Percentiles rank a stretch among this genome's conserved stretches.
phyloP scores from a whole-genome alignment of 2,797 vertebrate genomes.

The Characodon lateralis region DNA sequence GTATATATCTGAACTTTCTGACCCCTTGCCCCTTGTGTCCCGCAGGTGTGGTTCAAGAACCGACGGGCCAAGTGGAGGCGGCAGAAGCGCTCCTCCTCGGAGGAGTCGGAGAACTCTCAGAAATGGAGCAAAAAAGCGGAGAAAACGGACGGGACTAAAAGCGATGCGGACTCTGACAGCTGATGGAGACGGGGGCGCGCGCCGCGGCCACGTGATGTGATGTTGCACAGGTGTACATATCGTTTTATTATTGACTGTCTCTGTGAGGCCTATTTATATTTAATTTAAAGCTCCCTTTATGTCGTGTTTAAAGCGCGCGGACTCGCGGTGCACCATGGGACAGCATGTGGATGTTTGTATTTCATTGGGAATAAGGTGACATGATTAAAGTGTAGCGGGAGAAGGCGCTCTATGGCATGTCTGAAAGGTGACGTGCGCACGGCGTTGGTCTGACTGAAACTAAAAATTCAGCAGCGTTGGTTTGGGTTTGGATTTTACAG shows the following conservation, averaged over 20 bases:
- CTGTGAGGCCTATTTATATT: slow-evolving; percentile 25
- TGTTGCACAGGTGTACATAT: slow-evolving; percentile 88
- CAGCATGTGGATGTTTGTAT: slow-evolving; percentile 54
- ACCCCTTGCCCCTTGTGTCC: slow-evolving; percentile 6
- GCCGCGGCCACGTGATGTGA: slow-evolving; percentile 37
- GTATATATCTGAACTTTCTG: neutral
- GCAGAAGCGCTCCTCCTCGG: slow-evolving; percentile 95
- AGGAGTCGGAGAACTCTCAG: slow-evolving; percentile 93
- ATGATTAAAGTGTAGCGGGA: neutral
- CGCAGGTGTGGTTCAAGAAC: slow-evolving; percentile 99
- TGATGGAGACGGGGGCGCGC: slow-evolving; percentile 50
- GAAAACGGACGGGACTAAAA: slow-evolving; percentile 89
- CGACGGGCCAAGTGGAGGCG: slow-evolving; percentile 97
- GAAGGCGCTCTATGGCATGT: neutral
- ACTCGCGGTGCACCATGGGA: slow-evolving; percentile 9
- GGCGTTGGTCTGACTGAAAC: neutral
- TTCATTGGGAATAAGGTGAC: neutral
- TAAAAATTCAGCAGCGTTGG: neutral
- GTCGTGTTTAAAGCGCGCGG: neutral
- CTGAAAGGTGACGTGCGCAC: neutral
- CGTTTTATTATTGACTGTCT: slow-evolving; percentile 70
- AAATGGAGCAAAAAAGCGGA: slow-evolving; percentile 95
- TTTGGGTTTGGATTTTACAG: neutral
- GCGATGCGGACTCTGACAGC: slow-evolving; percentile 95
- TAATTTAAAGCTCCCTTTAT: neutral